Percentiles rank a stretch among this genome's conserved stretches.
Evolutionary conservation across 23 tunicate genomes (phyloP).

Genomic region (Corella eumyota): DNA sequence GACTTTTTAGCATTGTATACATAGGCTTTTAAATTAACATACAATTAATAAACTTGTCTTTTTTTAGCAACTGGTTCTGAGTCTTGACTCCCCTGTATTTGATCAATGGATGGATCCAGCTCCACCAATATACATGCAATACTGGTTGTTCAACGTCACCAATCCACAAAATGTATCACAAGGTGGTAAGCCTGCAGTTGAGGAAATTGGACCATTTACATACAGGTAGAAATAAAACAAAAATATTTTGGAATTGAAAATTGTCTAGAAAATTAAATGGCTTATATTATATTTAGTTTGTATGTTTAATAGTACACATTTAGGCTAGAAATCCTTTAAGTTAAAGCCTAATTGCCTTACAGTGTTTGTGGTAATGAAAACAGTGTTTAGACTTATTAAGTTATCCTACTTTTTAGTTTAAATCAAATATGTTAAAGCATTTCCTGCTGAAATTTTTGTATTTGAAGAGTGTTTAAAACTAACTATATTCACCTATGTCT

Average conservation of each 20-base stretch:
- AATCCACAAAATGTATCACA: conserved; percentile 39
- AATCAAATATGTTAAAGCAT: too few species aligned
- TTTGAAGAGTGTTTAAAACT: too few species aligned
- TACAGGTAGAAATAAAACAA: conserved; percentile 20
- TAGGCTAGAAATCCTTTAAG: too few species aligned
- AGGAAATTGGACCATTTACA: conserved; percentile 73
- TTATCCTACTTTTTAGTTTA: not conserved
- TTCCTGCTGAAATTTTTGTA: too few species aligned
- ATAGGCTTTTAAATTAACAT: not conserved
- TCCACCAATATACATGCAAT: conserved; percentile 94
- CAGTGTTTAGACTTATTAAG: too few species aligned
- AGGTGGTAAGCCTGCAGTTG: conserved; percentile 60
- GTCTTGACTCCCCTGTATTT: conserved; percentile 57
- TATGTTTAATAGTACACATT: not conserved
- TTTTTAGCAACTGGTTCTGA: conserved; percentile 48
- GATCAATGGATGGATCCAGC: conserved; percentile 77
- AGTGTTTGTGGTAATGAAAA: too few species aligned
- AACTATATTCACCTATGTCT: too few species aligned
- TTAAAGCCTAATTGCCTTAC: too few species aligned
- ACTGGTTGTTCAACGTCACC: conserved; percentile 77
- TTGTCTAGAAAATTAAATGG: not conserved
- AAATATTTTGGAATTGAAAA: not conserved
- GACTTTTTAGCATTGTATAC: not conserved
- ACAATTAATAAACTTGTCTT: too few species aligned
- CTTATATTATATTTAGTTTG: not conserved